These are phyloP conservation scores for Rhaphigaster nebulosa DNA, from an alignment of 2,888 invertebrate genomes.

Conservation along the genomic window DNA sequence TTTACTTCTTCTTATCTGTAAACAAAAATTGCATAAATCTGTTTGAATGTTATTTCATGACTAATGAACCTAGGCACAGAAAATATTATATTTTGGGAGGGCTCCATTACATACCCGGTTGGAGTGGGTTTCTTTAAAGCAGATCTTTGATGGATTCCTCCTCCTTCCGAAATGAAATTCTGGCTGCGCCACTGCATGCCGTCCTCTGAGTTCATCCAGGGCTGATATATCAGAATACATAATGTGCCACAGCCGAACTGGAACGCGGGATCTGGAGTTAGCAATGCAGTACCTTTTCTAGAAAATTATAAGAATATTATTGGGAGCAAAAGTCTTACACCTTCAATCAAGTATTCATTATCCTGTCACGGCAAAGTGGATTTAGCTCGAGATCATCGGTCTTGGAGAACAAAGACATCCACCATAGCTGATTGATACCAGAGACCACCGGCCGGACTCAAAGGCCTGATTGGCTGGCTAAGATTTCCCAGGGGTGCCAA, in stretches of 20 bases:
- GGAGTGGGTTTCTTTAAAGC: too few relatives aligned
- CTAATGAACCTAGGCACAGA: too few relatives aligned
- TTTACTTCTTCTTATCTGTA: too few relatives aligned
- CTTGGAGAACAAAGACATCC: background rate
- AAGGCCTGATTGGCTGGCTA: slow-evolving; percentile 25
- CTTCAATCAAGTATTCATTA: background rate
- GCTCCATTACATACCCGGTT: too few relatives aligned
- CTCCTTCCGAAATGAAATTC: too few relatives aligned
- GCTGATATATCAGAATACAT: background rate
- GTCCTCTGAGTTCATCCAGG: background rate
- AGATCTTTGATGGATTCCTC: too few relatives aligned
- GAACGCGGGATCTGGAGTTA: background rate
- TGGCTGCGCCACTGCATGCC: too few relatives aligned
- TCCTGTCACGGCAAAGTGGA: background rate
- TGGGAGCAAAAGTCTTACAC: background rate
- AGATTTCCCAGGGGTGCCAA: slow-evolving; percentile 44
- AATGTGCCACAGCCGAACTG: background rate
- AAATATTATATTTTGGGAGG: too few relatives aligned
- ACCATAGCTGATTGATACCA: background rate
- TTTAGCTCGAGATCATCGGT: background rate
- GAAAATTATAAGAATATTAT: background rate
- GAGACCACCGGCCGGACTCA: background rate
- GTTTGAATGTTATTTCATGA: too few relatives aligned
- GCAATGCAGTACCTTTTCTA: too few relatives aligned
- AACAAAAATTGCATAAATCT: too few relatives aligned